Percentiles rank a stretch among this genome's conserved stretches.
Evolutionary conservation across 2,113 vertebrate species (phyloP).

Genomic region (Pterocles burchelli): DNA sequence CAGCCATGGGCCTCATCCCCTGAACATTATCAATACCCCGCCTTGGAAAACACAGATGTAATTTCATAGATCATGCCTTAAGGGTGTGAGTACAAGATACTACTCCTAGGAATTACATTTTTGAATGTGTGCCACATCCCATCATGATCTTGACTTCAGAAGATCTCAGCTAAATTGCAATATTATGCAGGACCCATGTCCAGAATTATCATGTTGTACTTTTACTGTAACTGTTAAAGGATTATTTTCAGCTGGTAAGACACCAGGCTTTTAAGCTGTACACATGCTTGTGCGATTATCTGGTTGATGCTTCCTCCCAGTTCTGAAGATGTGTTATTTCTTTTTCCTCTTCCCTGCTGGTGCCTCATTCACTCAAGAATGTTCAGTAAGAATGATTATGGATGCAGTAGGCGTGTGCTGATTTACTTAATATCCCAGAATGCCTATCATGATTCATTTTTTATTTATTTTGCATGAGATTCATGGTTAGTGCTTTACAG

Average conservation of each 20-base stretch:
- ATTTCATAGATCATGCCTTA: background rate
- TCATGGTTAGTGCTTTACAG: background rate
- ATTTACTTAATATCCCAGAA: background rate
- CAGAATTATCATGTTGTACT: background rate
- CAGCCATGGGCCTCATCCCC: background rate
- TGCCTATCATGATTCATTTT: background rate
- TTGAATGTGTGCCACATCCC: background rate
- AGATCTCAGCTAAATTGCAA: background rate
- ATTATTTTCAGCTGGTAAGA: background rate
- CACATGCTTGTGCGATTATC: background rate
- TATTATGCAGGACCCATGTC: rapidly evolving
- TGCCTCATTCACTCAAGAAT: background rate
- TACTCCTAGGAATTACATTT: background rate
- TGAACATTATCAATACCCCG: rapidly evolving
- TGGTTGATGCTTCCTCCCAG: background rate
- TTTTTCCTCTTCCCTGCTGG: background rate
- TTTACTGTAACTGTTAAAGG: background rate
- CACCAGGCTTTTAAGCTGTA: background rate
- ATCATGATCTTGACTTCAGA: background rate
- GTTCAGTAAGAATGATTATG: background rate
- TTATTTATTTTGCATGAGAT: conserved; percentile 25
- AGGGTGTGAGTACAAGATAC: background rate
- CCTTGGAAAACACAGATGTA: background rate
- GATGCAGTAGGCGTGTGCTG: background rate
- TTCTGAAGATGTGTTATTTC: background rate